Evolutionary conservation across 2,113 vertebrate species (phyloP).

Genomic region (Ariopsis seemanni): DNA sequence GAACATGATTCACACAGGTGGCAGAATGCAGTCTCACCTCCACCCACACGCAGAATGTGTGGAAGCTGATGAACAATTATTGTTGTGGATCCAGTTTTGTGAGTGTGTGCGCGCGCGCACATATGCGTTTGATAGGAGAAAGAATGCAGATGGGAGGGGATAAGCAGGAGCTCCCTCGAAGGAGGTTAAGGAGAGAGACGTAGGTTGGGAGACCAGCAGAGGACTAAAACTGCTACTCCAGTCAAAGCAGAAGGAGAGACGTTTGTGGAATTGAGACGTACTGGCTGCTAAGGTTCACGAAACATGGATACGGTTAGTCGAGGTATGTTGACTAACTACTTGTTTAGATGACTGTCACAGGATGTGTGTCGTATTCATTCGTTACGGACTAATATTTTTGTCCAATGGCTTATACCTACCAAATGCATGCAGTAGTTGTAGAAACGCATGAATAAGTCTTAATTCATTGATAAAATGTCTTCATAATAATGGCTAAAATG

Average conservation of each 20-base stretch:
- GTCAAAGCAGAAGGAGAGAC: background rate
- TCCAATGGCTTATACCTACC: background rate
- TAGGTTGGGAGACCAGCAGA: background rate
- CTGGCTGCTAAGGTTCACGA: conserved; percentile 3
- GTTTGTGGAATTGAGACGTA: background rate
- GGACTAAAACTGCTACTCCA: background rate
- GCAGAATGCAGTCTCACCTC: conserved; percentile 28
- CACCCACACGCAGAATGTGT: conserved; percentile 39
- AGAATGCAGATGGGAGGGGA: conserved; percentile 12
- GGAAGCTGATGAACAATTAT: conserved; percentile 11
- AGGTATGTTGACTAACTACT: background rate
- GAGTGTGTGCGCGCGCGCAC: conserved; percentile 39
- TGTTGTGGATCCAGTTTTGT: background rate
- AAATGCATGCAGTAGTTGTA: background rate
- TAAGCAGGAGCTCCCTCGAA: background rate
- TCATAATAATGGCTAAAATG: background rate
- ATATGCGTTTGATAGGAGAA: background rate
- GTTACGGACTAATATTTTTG: background rate
- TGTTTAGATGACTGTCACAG: background rate
- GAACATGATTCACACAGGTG: conserved; percentile 27
- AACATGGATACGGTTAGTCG: conserved; percentile 6
- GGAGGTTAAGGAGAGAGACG: background rate
- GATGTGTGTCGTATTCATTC: background rate
- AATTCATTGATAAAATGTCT: background rate
- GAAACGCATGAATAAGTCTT: background rate